Evolutionary conservation across 2,888 invertebrate species (phyloP).

Genomic region (Pecten maximus): DNA sequence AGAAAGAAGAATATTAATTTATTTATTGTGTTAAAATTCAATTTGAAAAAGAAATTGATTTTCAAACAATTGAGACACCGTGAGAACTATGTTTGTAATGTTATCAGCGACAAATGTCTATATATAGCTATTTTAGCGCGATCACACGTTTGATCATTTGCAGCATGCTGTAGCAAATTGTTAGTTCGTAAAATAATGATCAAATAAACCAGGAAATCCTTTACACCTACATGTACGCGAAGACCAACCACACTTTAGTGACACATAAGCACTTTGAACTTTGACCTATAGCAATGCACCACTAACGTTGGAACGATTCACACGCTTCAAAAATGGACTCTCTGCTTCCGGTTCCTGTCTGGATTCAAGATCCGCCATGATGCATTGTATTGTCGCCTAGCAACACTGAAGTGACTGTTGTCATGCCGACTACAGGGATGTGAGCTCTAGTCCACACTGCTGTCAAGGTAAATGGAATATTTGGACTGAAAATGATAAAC

Average conservation of each 20-base stretch:
- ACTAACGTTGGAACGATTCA: slow-evolving; percentile 30
- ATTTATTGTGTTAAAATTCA: not conserved
- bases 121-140: not conserved
- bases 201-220: not conserved
- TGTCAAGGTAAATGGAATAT: slow-evolving; percentile 50
- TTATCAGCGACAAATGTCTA: not conserved
- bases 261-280: slow-evolving; percentile 15
- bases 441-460: slow-evolving; percentile 44
- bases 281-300: slow-evolving; percentile 22
- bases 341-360: slow-evolving; percentile 31
- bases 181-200: slow-evolving; percentile 16
- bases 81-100: not conserved
- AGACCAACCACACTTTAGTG: not conserved
- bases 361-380: not conserved
- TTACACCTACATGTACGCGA: not conserved
- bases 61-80: not conserved
- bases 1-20: not conserved
- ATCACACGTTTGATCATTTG: not conserved
- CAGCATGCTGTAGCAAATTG: slow-evolving; percentile 13
- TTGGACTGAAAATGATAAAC: slow-evolving; percentile 51
- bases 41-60: not conserved
- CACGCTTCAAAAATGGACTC: slow-evolving; percentile 26
- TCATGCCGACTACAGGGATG: slow-evolving; percentile 36
- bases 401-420: slow-evolving; percentile 31
- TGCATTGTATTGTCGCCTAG: slow-evolving; percentile 19